Evolutionary conservation across 2,797 vertebrate species (phyloP).

Genomic region (Setipinna tenuifilis): DNA sequence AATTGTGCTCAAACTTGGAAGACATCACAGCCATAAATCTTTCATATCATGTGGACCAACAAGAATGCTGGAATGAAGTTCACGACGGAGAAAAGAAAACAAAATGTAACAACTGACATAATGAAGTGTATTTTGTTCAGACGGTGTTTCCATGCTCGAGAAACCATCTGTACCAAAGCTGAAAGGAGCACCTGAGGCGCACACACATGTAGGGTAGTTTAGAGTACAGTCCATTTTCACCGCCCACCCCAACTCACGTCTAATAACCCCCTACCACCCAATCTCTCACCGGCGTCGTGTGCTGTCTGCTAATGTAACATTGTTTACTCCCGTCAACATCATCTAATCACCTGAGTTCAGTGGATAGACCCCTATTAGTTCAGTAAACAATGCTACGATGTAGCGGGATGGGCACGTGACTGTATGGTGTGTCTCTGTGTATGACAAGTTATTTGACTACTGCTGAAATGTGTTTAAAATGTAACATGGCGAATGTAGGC

Average conservation of each 20-base stretch:
- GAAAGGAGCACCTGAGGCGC: background rate
- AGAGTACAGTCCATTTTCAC: background rate
- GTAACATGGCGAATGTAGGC: too few relatives aligned
- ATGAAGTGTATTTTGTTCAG: too few relatives aligned
- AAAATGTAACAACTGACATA: too few relatives aligned
- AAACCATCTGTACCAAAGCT: too few relatives aligned
- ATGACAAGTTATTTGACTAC: background rate
- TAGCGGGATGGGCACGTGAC: background rate
- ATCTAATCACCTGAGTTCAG: constrained; percentile 40
- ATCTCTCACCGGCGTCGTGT: background rate
- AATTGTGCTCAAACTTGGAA: background rate
- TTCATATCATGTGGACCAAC: background rate
- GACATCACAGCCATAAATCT: background rate
- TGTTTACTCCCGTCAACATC: constrained; percentile 44
- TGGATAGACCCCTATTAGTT: background rate
- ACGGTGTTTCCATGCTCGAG: background rate
- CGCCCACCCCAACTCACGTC: too few relatives aligned
- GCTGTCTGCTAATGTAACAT: background rate
- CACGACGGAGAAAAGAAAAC: background rate
- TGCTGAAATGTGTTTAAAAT: background rate
- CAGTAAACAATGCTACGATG: background rate
- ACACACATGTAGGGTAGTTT: background rate
- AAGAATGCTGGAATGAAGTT: background rate
- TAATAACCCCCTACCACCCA: too few relatives aligned
- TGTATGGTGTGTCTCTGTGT: background rate